Conservation (phyloP, 2,888 invertebrate genomes). For the Megastigmus dorsalis region DNA sequence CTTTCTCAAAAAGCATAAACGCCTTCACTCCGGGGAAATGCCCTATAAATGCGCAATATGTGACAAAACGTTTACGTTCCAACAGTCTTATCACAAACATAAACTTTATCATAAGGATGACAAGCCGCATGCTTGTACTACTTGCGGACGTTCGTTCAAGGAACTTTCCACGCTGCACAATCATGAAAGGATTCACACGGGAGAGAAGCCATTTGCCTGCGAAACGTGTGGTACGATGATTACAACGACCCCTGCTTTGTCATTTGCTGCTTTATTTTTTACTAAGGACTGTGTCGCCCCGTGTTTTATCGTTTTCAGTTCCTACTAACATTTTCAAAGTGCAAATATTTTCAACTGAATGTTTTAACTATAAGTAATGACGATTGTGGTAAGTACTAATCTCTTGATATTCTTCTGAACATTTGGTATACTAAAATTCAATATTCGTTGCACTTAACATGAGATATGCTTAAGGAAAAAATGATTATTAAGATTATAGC, state of each 20-base stretch:
- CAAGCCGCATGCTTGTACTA: slow-evolving; percentile 81
- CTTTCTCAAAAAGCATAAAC: slow-evolving; percentile 91
- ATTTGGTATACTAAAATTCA: too few relatives aligned
- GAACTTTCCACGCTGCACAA: slow-evolving; percentile 91
- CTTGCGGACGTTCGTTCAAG: slow-evolving; percentile 89
- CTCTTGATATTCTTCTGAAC: too few relatives aligned
- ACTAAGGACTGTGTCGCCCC: background rate
- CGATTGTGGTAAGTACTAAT: slow-evolving; percentile 3
- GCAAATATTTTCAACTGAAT: slow-evolving; percentile 8
- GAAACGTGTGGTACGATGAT: slow-evolving; percentile 85
- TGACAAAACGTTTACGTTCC: slow-evolving; percentile 90
- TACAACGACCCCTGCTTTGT: background rate
- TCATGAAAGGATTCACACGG: slow-evolving; percentile 88
- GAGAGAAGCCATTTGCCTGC: slow-evolving; percentile 90
- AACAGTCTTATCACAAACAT: slow-evolving; percentile 93
- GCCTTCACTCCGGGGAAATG: slow-evolving; percentile 90
- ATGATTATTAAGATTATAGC: too few relatives aligned
- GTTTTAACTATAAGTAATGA: background rate
- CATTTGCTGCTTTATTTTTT: slow-evolving; percentile 17
- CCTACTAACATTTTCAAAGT: slow-evolving; percentile 57
- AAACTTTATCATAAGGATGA: slow-evolving; percentile 90
- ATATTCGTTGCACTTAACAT: too few relatives aligned
- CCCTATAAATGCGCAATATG: slow-evolving; percentile 89
- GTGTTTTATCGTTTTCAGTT: slow-evolving; percentile 42
- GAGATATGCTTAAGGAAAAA: too few relatives aligned